Evolutionary conservation across 2,888 invertebrate species (phyloP).

Genomic region (Podotricha telesiphe): DNA sequence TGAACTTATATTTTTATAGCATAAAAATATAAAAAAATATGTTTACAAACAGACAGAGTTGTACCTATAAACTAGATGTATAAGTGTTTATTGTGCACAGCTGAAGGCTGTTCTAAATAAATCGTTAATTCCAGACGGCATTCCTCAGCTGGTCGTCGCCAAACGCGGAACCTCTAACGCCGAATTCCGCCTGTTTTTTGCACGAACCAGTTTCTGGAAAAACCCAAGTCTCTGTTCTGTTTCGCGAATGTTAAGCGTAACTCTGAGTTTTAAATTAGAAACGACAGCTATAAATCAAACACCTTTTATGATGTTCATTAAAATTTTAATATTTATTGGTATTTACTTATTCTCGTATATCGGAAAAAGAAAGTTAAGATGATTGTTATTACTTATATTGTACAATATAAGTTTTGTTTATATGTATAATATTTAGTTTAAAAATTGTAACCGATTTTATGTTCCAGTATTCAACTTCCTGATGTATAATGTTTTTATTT

Average conservation of each 20-base stretch:
- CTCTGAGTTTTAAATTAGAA: slow-evolving; percentile 15
- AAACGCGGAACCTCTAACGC: slow-evolving; percentile 57
- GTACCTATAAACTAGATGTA: slow-evolving; percentile 11
- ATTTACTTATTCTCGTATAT: neutral
- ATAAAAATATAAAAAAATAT: too few relatives aligned
- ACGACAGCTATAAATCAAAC: slow-evolving; percentile 13
- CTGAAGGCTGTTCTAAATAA: slow-evolving; percentile 46
- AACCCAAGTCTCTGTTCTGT: slow-evolving; percentile 53
- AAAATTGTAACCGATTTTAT: too few relatives aligned
- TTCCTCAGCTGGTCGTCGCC: slow-evolving; percentile 50
- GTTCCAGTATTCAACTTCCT: too few relatives aligned
- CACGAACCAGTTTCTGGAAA: slow-evolving; percentile 61
- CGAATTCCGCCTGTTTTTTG: slow-evolving; percentile 62
- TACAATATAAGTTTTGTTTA: too few relatives aligned
- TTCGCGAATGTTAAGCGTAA: slow-evolving; percentile 21
- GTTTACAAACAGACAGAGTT: too few relatives aligned
- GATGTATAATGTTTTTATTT: too few relatives aligned
- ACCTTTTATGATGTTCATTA: slow-evolving; percentile 11
- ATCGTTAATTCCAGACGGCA: slow-evolving; percentile 47
- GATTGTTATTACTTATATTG: neutral
- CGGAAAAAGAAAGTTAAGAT: neutral
- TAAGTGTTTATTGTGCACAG: slow-evolving; percentile 29
- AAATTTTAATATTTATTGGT: slow-evolving; percentile 2
- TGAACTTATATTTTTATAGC: too few relatives aligned
- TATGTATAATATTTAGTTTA: too few relatives aligned